Conservation (phyloP, 2,888 invertebrate species). For the Chironomus riparius region DNA sequence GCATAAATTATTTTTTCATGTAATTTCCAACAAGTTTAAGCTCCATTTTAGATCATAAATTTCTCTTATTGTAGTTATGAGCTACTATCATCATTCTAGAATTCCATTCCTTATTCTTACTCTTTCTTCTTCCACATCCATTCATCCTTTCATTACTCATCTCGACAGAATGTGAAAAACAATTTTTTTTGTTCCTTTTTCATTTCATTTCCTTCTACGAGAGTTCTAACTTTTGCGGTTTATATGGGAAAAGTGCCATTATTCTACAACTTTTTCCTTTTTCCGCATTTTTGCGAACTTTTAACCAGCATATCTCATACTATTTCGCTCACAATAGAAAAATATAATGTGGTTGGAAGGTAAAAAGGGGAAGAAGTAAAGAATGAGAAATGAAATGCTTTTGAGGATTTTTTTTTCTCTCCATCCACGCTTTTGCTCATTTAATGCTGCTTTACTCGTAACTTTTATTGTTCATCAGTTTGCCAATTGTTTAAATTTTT, state of each 20-base stretch:
- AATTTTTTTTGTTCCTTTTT: background rate
- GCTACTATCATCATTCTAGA: no score
- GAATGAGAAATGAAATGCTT: no score
- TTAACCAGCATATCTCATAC: background rate
- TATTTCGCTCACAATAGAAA: background rate
- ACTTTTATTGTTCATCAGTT: slow-evolving; percentile 15
- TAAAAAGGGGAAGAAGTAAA: background rate
- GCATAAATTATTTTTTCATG: no score
- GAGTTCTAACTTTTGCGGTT: background rate
- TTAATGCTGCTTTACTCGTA: background rate
- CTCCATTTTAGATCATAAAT: no score
- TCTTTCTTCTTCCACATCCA: no score
- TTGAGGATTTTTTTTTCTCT: no score
- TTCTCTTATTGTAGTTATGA: no score
- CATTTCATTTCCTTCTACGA: background rate
- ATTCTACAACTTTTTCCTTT: background rate
- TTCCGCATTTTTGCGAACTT: background rate
- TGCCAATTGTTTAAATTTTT: slow-evolving; percentile 6
- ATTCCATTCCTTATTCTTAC: background rate
- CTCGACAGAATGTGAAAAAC: no score
- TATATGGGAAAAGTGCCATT: background rate
- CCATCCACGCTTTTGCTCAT: background rate
- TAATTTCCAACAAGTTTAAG: no score
- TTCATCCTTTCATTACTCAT: no score
- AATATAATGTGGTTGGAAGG: background rate